Conservation (phyloP, 1,140 invertebrate species). For the Magallana angulata region DNA sequence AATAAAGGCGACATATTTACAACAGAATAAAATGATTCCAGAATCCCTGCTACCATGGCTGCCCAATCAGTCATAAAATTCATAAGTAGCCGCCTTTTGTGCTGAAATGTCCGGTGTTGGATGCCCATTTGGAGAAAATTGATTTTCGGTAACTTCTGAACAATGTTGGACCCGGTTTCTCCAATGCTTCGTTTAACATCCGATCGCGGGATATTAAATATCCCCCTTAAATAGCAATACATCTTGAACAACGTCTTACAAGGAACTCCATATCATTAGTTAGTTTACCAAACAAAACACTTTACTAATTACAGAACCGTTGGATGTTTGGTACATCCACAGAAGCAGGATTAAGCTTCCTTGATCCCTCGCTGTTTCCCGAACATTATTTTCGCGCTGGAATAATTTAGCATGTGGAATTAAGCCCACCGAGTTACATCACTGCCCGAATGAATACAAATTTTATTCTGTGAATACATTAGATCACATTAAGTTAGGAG, state of each 20-base stretch:
- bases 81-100: constrained; percentile 26
- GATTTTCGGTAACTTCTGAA: constrained; percentile 31
- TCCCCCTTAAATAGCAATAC: constrained; percentile 23
- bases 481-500: constrained; percentile 16
- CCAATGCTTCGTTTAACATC: not conserved
- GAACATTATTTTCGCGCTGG: constrained; percentile 12
- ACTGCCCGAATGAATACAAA: constrained; percentile 21
- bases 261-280: not conserved
- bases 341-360: not conserved
- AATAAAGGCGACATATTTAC: constrained; percentile 21
- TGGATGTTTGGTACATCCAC: not conserved
- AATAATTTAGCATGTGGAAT: constrained; percentile 29
- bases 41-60: not conserved
- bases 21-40: constrained; percentile 23
- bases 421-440: constrained; percentile 12
- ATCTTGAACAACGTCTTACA: not conserved
- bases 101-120: not conserved
- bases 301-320: not conserved
- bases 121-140: constrained; percentile 17
- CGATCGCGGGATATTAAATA: constrained; percentile 19
- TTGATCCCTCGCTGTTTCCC: not conserved
- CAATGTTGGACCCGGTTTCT: not conserved
- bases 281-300: not conserved
- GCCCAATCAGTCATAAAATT: constrained; percentile 35
- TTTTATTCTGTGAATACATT: constrained; percentile 37